phyloP scores from a whole-genome alignment of 2,113 vertebrate genomes.

The Perca schrenkii region DNA sequence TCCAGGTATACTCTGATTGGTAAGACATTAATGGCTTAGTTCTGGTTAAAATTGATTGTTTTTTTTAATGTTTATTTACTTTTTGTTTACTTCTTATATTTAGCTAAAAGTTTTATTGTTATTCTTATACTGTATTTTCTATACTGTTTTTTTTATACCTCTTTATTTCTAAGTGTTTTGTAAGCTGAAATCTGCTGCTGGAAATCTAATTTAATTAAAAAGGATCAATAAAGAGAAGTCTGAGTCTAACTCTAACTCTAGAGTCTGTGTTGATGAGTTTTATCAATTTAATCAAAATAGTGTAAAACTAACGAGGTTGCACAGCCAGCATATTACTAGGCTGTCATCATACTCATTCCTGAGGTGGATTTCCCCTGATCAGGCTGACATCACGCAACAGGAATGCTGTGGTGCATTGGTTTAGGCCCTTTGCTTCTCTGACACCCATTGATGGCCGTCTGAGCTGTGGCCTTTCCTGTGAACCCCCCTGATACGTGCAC shows the following conservation, averaged over 20 bases:
- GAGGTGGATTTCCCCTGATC: conserved; percentile 58
- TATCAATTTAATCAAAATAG: not conserved
- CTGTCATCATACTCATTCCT: conserved; percentile 41
- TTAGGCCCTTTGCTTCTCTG: conserved; percentile 18
- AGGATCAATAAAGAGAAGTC: too few species aligned
- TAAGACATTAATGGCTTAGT: not conserved
- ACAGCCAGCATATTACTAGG: not conserved
- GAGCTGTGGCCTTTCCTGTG: conserved; percentile 47
- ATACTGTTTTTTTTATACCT: too few species aligned
- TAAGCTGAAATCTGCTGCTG: too few species aligned
- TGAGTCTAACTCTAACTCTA: too few species aligned
- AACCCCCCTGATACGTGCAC: conserved; percentile 19
- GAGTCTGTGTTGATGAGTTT: not conserved
- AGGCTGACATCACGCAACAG: conserved; percentile 52
- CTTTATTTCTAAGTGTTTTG: too few species aligned
- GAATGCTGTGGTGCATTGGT: conserved; percentile 63
- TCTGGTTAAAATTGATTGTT: not conserved
- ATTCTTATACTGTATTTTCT: too few species aligned
- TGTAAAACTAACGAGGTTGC: not conserved
- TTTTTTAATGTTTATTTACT: too few species aligned
- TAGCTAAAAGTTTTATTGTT: too few species aligned
- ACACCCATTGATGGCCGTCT: conserved; percentile 57
- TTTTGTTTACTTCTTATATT: too few species aligned
- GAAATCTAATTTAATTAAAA: too few species aligned
- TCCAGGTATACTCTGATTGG: not conserved